A percentile compares a stretch with the other conserved stretches of the same genome.
Evolutionary conservation across 2,888 invertebrate species (phyloP).

Genomic region (Chalcis sispes): DNA sequence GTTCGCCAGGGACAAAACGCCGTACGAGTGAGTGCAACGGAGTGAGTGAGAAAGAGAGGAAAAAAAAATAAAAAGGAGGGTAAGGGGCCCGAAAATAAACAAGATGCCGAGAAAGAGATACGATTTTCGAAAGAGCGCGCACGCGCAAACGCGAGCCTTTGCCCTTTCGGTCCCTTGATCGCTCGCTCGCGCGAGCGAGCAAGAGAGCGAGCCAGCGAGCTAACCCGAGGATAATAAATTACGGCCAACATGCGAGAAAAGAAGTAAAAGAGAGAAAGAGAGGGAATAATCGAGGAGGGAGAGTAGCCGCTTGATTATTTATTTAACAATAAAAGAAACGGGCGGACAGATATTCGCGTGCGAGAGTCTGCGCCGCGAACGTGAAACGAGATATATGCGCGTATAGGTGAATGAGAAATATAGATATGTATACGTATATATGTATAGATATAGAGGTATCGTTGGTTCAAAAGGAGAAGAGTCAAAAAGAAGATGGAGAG

Average conservation of each 20-base stretch:
- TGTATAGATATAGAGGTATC: too few species aligned
- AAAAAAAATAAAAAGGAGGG: slow-evolving; percentile 42
- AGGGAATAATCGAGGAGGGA: slow-evolving; percentile 16
- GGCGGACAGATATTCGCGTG: slow-evolving; percentile 42
- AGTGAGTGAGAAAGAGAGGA: too few species aligned
- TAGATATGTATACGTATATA: slow-evolving; percentile 21
- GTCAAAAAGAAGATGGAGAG: neutral
- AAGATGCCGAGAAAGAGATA: slow-evolving; percentile 56
- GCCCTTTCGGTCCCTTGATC: slow-evolving; percentile 35
- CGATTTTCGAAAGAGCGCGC: slow-evolving; percentile 57
- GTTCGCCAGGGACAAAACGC: slow-evolving; percentile 44
- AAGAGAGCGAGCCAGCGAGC: slow-evolving; percentile 23
- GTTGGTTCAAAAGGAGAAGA: neutral
- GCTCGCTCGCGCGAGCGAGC: slow-evolving; percentile 51
- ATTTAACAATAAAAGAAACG: slow-evolving; percentile 73
- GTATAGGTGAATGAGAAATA: slow-evolving; percentile 32
- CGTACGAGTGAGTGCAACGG: slow-evolving; percentile 17
- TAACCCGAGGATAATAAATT: slow-evolving; percentile 70
- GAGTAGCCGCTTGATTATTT: slow-evolving; percentile 65
- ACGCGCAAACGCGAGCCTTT: slow-evolving; percentile 26
- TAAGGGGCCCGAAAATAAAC: slow-evolving; percentile 51
- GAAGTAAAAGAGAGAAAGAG: slow-evolving; percentile 29
- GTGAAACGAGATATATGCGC: slow-evolving; percentile 53
- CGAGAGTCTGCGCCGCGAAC: neutral
- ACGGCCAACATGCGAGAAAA: slow-evolving; percentile 61